Evolutionary conservation across 2,113 vertebrate species (phyloP).

Genomic region (Rhagologus leucostigma): DNA sequence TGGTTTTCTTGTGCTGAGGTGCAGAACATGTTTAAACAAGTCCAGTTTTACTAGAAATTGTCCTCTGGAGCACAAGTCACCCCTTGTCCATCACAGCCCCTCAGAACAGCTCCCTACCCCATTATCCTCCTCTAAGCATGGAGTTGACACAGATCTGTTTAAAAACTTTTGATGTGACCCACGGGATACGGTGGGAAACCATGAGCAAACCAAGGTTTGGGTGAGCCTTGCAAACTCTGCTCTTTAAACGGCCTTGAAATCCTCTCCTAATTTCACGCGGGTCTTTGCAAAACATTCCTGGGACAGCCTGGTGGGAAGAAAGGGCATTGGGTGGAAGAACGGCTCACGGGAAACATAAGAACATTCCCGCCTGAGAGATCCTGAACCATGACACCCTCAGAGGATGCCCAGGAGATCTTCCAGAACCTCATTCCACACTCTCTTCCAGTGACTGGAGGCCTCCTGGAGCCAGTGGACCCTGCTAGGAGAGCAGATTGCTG

Average conservation of each 20-base stretch:
- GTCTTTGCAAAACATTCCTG: not conserved
- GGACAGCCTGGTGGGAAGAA: not conserved
- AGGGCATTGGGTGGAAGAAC: not conserved
- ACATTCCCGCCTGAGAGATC: not conserved
- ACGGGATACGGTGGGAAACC: rapidly evolving
- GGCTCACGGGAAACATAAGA: not conserved
- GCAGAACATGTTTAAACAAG: not conserved
- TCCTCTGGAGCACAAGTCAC: not conserved
- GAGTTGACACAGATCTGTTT: not conserved
- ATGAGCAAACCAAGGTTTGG: not conserved
- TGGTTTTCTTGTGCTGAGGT: not conserved
- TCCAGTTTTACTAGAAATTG: not conserved
- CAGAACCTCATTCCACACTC: not conserved
- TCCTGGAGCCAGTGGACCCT: not conserved
- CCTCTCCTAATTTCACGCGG: not conserved
- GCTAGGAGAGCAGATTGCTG: not conserved
- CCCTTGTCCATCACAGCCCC: not conserved
- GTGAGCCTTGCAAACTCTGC: not conserved
- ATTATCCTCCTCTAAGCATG: not conserved
- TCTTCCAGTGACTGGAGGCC: not conserved
- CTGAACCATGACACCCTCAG: not conserved
- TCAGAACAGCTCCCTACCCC: not conserved
- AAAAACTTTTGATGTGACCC: not conserved
- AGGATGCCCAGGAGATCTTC: not conserved
- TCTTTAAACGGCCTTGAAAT: not conserved